These are phyloP conservation scores for Onychomys torridus DNA, from an alignment of 2,797 vertebrate genomes.

Conservation along the genomic window DNA sequence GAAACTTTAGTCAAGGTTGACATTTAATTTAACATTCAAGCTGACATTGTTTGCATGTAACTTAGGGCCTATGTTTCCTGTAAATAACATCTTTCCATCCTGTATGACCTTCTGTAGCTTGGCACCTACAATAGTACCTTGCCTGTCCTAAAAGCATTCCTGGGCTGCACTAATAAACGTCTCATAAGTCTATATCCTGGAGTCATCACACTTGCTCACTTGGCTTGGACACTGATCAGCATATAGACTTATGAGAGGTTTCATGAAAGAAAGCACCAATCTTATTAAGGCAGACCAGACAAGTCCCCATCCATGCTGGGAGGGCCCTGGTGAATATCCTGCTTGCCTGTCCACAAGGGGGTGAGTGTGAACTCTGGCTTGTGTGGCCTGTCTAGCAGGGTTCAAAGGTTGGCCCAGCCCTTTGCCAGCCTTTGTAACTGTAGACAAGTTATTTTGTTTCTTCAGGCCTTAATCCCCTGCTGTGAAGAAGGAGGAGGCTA, in stretches of 20 bases:
- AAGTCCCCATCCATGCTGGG: neutral
- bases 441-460: conserved; percentile 18
- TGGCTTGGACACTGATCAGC: neutral
- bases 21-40: conserved; percentile 52
- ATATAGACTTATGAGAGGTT: neutral
- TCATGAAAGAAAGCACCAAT: neutral
- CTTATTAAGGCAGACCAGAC: neutral
- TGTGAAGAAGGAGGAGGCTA: conserved; percentile 4
- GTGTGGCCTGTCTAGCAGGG: neutral
- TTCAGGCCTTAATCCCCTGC: neutral
- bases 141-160: neutral
- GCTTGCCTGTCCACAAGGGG: neutral
- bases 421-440: neutral
- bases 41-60: conserved; percentile 20
- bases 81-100: neutral
- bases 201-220: neutral
- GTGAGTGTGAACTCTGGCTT: neutral
- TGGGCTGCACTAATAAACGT: conserved; percentile 12
- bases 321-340: neutral
- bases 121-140: neutral
- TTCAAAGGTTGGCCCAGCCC: neutral
- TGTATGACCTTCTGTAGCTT: neutral
- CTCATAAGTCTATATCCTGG: too few relatives aligned
- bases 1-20: conserved; percentile 23
- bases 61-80: conserved; percentile 21